A percentile compares a stretch with the other conserved stretches of the same genome.
Conservation (phyloP, 2,113 vertebrate species). For the Colinus virginianus region DNA sequence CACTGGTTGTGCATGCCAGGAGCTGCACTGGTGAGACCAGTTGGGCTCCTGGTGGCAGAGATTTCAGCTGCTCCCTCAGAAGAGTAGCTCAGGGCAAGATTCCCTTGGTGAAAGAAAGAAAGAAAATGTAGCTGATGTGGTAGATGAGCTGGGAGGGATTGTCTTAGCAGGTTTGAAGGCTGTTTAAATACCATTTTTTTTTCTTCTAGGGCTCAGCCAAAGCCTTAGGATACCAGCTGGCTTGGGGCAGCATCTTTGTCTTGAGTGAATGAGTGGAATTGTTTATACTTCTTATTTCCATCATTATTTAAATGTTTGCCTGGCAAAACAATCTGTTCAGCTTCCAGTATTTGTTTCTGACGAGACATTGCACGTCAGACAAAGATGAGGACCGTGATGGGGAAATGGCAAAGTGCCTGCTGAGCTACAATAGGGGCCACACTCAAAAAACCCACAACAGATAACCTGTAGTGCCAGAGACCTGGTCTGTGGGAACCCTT, state of each 20-base stretch:
- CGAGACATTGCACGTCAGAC: constrained; percentile 10
- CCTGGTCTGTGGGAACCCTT: background rate
- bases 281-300: constrained; percentile 64
- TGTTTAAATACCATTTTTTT: constrained; percentile 38
- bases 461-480: background rate
- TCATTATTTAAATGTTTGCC: constrained; percentile 56
- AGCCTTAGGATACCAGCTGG: constrained; percentile 1
- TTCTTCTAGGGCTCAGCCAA: background rate
- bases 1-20: rapidly evolving
- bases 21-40: background rate
- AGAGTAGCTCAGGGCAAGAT: background rate
- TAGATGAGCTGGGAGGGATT: background rate
- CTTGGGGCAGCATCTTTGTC: constrained; percentile 47
- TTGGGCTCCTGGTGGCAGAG: background rate
- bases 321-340: constrained; percentile 51
- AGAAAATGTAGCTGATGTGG: background rate
- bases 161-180: background rate
- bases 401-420: constrained; percentile 12
- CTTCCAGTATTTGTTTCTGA: constrained; percentile 71
- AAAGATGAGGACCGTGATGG: background rate
- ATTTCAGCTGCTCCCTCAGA: background rate
- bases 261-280: constrained; percentile 35
- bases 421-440: background rate
- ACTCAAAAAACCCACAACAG: background rate
- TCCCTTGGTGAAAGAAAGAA: background rate